These are phyloP conservation scores for Euura saliciscinereae DNA, from an alignment of 1,140 invertebrate species.

Conservation along the genomic window DNA sequence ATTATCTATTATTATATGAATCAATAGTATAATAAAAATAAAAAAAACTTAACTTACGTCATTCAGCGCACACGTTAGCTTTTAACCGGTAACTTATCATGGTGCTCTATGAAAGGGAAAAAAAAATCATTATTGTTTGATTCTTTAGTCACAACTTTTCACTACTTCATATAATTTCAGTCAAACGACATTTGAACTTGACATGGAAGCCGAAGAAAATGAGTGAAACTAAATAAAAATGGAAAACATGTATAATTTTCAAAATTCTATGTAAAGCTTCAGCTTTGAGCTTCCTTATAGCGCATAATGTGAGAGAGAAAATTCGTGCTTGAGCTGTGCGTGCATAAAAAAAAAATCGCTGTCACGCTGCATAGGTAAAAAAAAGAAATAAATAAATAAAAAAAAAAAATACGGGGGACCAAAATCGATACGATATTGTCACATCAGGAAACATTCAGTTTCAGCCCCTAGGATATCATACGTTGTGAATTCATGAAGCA, in stretches of 20 bases:
- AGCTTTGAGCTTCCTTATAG: too few species aligned
- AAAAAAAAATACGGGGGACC: neutral
- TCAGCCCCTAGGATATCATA: too few species aligned
- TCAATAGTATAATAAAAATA: neutral
- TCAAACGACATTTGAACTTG: too few species aligned
- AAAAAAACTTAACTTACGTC: conserved; percentile 24
- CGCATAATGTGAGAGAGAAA: too few species aligned
- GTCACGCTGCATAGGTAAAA: neutral
- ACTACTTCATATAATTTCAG: too few species aligned
- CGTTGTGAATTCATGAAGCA: too few species aligned
- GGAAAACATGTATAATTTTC: too few species aligned
- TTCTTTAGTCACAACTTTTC: neutral
- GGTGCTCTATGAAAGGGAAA: conserved; percentile 42
- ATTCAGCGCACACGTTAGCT: conserved; percentile 50
- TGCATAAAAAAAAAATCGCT: neutral
- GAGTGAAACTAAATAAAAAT: too few species aligned
- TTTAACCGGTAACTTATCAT: conserved; percentile 46
- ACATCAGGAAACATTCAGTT: neutral
- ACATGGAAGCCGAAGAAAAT: too few species aligned
- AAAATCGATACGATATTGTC: neutral
- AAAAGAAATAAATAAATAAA: neutral
- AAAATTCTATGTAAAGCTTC: too few species aligned
- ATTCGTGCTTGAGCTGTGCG: neutral
- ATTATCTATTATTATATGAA: neutral
- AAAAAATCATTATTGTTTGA: neutral